Conservation (phyloP, 2,113 vertebrate species). For the Lampris incognitus region DNA sequence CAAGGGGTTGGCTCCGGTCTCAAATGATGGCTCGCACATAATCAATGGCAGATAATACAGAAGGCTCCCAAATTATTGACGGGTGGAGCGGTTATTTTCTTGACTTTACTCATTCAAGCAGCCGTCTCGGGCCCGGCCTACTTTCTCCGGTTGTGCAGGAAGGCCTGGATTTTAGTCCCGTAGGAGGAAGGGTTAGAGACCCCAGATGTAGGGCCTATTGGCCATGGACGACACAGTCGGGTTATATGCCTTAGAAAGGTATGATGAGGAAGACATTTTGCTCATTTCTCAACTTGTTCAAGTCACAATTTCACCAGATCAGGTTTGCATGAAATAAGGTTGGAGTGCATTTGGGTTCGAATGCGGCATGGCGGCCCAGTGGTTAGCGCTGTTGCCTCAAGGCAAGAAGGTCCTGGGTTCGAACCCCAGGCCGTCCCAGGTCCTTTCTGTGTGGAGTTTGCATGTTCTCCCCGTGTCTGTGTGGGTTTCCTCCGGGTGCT, state of each 20-base stretch:
- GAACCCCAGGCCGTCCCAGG: too few species aligned
- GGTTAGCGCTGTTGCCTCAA: too few species aligned
- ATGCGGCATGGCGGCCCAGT: too few species aligned
- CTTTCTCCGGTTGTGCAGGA: constrained; percentile 35
- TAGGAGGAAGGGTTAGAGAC: constrained; percentile 52
- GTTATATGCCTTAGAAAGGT: constrained; percentile 13
- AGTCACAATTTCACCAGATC: constrained; percentile 54
- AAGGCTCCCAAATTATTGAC: constrained; percentile 61
- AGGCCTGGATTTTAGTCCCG: constrained; percentile 13
- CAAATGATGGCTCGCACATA: constrained; percentile 59
- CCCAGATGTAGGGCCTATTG: constrained; percentile 38
- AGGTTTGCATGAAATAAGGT: constrained; percentile 32
- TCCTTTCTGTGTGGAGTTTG: too few species aligned
- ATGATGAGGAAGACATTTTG: constrained; percentile 48
- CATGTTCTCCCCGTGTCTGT: too few species aligned
- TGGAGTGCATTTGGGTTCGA: too few species aligned
- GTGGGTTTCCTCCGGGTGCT: too few species aligned
- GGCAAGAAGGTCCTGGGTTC: too few species aligned
- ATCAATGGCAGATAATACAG: constrained; percentile 71
- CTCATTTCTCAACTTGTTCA: constrained; percentile 63
- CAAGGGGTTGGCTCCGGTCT: constrained; percentile 42
- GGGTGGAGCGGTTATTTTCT: constrained; percentile 34
- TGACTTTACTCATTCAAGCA: constrained; percentile 55
- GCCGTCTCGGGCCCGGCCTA: constrained; percentile 10
- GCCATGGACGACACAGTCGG: constrained; percentile 29